A percentile compares a stretch with the other conserved stretches of the same genome.
These are phyloP conservation scores for Aythya fuligula DNA, from an alignment of 2,797 vertebrate species.

Conservation along the genomic window DNA sequence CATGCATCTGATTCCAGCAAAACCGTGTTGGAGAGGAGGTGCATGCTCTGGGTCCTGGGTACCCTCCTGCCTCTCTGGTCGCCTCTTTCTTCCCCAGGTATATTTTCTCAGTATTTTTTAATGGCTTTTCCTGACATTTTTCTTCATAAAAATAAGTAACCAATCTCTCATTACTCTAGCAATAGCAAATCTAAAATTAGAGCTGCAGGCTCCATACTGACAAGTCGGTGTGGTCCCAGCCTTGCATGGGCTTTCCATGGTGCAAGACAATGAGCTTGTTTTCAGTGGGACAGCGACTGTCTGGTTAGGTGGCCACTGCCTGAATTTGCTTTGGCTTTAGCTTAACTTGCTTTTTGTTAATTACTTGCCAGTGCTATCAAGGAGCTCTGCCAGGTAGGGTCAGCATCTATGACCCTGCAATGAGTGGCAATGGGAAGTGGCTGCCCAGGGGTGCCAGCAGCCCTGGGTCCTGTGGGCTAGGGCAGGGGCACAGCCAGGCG, in stretches of 20 bases:
- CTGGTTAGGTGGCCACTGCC: neutral
- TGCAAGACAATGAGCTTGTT: fast-evolving
- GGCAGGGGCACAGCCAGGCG: fast-evolving
- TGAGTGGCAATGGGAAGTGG: fast-evolving
- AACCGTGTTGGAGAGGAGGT: fast-evolving
- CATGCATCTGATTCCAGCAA: neutral
- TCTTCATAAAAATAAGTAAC: neutral
- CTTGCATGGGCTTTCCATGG: fast-evolving
- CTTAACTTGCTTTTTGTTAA: neutral
- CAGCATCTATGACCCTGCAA: neutral
- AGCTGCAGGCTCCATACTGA: fast-evolving
- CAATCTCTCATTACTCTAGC: fast-evolving
- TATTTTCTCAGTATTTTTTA: fast-evolving
- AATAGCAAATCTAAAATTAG: too few species aligned
- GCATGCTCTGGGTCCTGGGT: fast-evolving
- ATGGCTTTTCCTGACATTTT: fast-evolving
- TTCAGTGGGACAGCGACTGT: fast-evolving
- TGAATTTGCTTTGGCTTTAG: neutral
- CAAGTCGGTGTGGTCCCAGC: fast-evolving
- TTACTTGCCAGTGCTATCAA: neutral
- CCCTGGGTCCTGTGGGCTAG: fast-evolving
- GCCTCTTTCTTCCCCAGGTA: fast-evolving
- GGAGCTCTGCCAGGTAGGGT: neutral
- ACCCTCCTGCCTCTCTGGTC: fast-evolving
- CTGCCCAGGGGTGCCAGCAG: fast-evolving